These are phyloP conservation scores for Margarornis squamiger DNA, from an alignment of 2,797 vertebrate species.

Conservation along the genomic window DNA sequence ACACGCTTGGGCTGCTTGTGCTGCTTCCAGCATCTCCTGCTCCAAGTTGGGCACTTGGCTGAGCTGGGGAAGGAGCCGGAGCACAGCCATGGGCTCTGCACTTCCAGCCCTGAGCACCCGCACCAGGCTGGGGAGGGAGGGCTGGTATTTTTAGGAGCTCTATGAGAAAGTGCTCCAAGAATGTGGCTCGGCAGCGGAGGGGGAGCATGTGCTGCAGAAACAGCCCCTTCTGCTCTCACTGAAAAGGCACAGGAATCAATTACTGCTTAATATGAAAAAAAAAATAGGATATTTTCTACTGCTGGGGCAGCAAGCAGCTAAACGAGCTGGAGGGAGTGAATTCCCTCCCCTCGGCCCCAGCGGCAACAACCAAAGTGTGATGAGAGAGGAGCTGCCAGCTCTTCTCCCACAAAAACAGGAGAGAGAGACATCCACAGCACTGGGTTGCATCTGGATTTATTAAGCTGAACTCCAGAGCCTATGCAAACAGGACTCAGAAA, in stretches of 20 bases:
- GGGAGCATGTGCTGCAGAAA: background rate
- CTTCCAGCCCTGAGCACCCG: background rate
- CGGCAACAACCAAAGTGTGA: background rate
- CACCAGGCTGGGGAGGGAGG: background rate
- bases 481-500: background rate
- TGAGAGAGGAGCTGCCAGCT: background rate
- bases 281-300: accelerated
- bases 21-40: constrained; percentile 21
- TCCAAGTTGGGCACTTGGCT: background rate
- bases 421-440: too few relatives aligned
- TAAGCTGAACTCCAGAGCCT: background rate
- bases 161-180: background rate
- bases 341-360: accelerated
- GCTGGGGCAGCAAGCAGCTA: background rate
- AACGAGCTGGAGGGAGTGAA: background rate
- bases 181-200: background rate
- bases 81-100: background rate
- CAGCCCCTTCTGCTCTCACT: background rate
- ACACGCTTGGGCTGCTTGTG: constrained; percentile 44
- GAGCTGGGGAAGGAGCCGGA: background rate
- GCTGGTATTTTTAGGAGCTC: background rate
- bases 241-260: background rate
- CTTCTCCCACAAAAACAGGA: background rate
- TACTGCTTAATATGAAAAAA: background rate
- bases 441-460: background rate